These are phyloP conservation scores for Jordanella pulchra DNA, from an alignment of 2,797 vertebrate genomes.

Conservation along the genomic window DNA sequence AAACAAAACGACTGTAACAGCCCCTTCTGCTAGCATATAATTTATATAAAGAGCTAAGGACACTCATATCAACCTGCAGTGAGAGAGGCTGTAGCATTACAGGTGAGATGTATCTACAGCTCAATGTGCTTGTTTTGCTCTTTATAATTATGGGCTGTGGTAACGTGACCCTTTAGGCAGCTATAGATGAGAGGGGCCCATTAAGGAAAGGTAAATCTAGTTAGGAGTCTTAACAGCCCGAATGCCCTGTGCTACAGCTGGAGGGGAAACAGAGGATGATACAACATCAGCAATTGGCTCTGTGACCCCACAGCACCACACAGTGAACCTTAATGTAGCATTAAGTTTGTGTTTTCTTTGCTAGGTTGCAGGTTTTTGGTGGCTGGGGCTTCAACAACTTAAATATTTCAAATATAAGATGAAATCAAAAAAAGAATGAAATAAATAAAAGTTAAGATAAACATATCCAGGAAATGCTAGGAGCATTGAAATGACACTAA, in stretches of 20 bases:
- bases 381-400: neutral
- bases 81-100: conserved; percentile 51
- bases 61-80: conserved; percentile 1
- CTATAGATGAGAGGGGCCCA: conserved; percentile 69
- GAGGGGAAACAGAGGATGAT: conserved; percentile 47
- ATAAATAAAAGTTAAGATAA: neutral
- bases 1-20: neutral
- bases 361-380: neutral
- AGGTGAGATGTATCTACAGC: conserved; percentile 59
- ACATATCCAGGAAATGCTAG: neutral
- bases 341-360: conserved; percentile 23
- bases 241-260: conserved; percentile 64
- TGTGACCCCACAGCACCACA: conserved; percentile 50
- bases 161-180: conserved; percentile 61
- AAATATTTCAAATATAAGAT: neutral
- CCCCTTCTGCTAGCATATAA: conserved; percentile 5
- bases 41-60: neutral
- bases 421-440: neutral
- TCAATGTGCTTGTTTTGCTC: conserved; percentile 52
- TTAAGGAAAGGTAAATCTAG: conserved; percentile 82
- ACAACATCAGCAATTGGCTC: conserved; percentile 59
- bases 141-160: conserved; percentile 52
- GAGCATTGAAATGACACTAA: neutral
- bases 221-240: conserved; percentile 68
- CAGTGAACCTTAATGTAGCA: conserved; percentile 13